Evolutionary conservation across 2,888 invertebrate genomes (phyloP).

Genomic region (Euphydryas editha): DNA sequence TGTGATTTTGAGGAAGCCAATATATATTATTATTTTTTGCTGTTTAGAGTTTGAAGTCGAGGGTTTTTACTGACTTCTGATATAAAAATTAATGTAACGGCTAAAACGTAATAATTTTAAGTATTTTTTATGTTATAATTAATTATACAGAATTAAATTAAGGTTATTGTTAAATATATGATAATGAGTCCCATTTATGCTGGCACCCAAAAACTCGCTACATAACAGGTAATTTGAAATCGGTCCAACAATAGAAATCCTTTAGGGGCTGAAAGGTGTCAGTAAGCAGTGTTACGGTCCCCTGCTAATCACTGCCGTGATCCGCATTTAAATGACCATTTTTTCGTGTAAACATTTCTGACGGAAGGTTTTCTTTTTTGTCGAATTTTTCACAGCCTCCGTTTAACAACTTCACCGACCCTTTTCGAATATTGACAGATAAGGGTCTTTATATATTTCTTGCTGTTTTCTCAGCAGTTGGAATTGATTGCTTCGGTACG

Average conservation of each 20-base stretch:
- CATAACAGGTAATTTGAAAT: conserved; percentile 30
- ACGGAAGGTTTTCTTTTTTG: conserved; percentile 54
- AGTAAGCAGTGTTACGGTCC: conserved; percentile 46
- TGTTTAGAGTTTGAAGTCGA: too few species aligned
- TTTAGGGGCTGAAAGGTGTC: conserved; percentile 56
- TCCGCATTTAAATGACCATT: conserved; percentile 79
- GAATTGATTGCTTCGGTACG: conserved; percentile 65
- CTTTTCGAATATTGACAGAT: conserved; percentile 67
- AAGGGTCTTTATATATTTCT: conserved; percentile 68
- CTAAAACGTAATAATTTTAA: too few species aligned
- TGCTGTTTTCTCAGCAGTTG: conserved; percentile 57
- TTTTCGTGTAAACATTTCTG: conserved; percentile 62
- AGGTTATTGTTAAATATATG: background rate
- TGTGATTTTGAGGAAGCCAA: too few species aligned
- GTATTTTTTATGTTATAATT: background rate
- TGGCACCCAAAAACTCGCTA: conserved; percentile 15
- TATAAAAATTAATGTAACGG: too few species aligned
- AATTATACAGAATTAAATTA: background rate
- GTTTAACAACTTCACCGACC: conserved; percentile 52
- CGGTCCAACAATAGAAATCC: conserved; percentile 51
- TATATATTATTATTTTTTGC: too few species aligned
- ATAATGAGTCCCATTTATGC: conserved; percentile 28
- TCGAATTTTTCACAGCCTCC: conserved; percentile 54
- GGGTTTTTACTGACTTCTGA: too few species aligned
- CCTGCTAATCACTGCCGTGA: conserved; percentile 73